Evolutionary conservation across 2,888 invertebrate genomes (phyloP).

Genomic region (Villa cingulata): DNA sequence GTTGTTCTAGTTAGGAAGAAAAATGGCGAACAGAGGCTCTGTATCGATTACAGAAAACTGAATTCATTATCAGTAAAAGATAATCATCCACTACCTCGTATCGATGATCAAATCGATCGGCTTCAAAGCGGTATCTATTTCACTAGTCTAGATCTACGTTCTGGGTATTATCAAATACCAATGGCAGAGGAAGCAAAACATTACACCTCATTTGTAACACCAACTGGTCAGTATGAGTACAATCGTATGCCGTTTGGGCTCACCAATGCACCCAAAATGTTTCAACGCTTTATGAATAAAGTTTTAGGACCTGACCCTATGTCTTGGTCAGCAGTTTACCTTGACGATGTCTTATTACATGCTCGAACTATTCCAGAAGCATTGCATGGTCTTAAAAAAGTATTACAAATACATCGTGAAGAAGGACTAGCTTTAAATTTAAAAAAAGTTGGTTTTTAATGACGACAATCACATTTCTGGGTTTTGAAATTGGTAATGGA

Average conservation of each 20-base stretch:
- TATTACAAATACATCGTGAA: not conserved
- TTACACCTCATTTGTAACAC: not conserved
- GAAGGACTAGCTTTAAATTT: constrained; percentile 5
- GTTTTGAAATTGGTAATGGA: no score
- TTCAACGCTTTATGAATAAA: constrained; percentile 20
- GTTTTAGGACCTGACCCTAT: not conserved
- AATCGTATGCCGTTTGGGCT: constrained; percentile 24
- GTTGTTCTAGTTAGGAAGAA: constrained; percentile 16
- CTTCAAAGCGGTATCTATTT: constrained; percentile 14
- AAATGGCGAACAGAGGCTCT: constrained; percentile 19
- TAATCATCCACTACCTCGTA: no score
- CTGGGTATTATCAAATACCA: no score
- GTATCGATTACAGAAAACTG: constrained; percentile 22
- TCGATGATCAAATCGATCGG: no score
- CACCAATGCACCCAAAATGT: constrained; percentile 21
- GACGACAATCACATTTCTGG: no score
- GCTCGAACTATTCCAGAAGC: constrained; percentile 13
- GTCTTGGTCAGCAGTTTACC: constrained; percentile 13
- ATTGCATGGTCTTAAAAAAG: not conserved
- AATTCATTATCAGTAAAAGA: constrained; percentile 21
- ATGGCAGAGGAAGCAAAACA: constrained; percentile 19
- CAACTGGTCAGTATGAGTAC: constrained; percentile 21
- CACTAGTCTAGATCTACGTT: no score
- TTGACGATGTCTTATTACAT: constrained; percentile 20
- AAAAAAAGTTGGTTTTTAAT: constrained; percentile 15